Base-by-base conservation (phyloP, 2,888 invertebrate species). In the Elaeidobius kamerunicus region DNA sequence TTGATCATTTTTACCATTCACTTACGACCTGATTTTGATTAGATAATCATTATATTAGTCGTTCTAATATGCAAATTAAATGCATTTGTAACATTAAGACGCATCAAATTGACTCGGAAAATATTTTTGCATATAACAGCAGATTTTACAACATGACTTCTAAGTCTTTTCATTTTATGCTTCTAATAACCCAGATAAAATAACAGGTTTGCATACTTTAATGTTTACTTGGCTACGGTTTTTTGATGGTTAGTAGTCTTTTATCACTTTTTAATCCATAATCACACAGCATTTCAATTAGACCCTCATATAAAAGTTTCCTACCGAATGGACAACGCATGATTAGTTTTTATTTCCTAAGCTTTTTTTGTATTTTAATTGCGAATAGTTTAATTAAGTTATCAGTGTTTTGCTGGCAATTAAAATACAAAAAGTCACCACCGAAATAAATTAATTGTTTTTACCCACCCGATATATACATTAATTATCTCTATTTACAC, bases 401-500 rank as follows among this genome's bases (percentile, higher is more conserved):
- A n/a, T n/a, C n/a, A n/a, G n/a, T n/a, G n/a, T n/a, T n/a, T n/a
- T n/a, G n/a, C n/a, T n/a, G n/a, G n/a, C n/a, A n/a, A n/a, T n/a
- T n/a, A n/a, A n/a, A n/a, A n/a, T n/a, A n/a, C n/a, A n/a, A n/a
- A n/a, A n/a, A n/a, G n/a, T n/a, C n/a, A n/a, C n/a, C n/a, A n/a
- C n/a, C n/a, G n/a, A n/a, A n/a, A n/a, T n/a, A n/a, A n/a, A n/a
- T n/a, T n/a, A n/a, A n/a, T n/a, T n/a, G n/a, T n/a, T n/a, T n/a
- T n/a, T 11, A 11, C 30, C 11, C 28, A 32, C 20, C 18, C 35
- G 35, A 35, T 16, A 16, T 35, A 35, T 45, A 51, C 45, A 51
- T 34, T 51, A 51, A 39, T 51, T 36, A 5, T 42, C 32, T 17
- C 30, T 55, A 55, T 55, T 39, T 55, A 55, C 55, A 55, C 17